A percentile compares a stretch with the other conserved stretches of the same genome.
These are phyloP conservation scores for Dipodomys merriami DNA, from an alignment of 2,113 vertebrate genomes.

Conservation along the genomic window DNA sequence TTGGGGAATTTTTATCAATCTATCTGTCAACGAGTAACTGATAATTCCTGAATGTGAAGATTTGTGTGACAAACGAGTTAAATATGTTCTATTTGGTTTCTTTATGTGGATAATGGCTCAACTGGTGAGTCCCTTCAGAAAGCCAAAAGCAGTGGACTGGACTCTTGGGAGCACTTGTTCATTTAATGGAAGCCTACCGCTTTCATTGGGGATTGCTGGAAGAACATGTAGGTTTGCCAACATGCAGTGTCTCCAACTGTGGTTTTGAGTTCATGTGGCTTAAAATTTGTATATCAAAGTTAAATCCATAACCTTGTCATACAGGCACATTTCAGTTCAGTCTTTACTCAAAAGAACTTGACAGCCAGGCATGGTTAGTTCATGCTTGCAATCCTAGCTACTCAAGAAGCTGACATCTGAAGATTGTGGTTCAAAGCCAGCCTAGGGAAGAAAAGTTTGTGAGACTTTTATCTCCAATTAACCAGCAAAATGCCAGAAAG, in stretches of 20 bases:
- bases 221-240: background rate
- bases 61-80: conserved; percentile 50
- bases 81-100: conserved; percentile 37
- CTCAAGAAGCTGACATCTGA: no score
- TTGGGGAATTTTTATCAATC: conserved; percentile 51
- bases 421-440: no score
- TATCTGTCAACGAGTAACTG: conserved; percentile 55
- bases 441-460: no score
- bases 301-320: background rate
- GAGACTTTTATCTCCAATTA: no score
- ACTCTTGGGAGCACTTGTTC: background rate
- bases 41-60: conserved; percentile 45
- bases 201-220: background rate
- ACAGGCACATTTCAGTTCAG: background rate
- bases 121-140: background rate
- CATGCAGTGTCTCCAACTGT: background rate
- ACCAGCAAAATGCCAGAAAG: no score
- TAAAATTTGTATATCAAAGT: background rate
- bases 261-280: conserved; percentile 16
- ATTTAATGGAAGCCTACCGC: background rate
- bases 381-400: no score
- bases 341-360: conserved; percentile 6
- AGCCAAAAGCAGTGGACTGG: background rate
- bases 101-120: background rate
- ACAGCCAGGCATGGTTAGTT: background rate